A percentile compares a stretch with the other conserved stretches of the same genome.
phyloP scores from a whole-genome alignment of 2,113 vertebrate genomes.

The Leptobrachium leishanense region DNA sequence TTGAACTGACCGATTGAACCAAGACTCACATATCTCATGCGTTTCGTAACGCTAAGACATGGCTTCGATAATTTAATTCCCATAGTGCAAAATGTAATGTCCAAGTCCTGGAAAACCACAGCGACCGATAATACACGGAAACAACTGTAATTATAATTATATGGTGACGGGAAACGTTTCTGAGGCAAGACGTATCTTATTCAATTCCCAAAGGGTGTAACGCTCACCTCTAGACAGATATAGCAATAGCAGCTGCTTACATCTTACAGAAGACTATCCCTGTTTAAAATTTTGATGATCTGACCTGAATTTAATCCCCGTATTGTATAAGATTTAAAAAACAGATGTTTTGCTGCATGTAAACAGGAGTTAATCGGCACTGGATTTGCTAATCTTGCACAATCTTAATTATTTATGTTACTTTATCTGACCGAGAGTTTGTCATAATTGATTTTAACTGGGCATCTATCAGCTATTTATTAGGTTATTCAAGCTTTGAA shows the following conservation, averaged over 20 bases:
- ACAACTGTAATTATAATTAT: conserved; percentile 3
- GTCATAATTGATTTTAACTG: too few relatives aligned
- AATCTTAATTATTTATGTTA: background rate
- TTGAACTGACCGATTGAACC: background rate
- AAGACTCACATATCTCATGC: background rate
- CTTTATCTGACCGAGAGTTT: background rate
- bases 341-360: background rate
- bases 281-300: background rate
- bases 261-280: background rate
- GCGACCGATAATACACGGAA: background rate
- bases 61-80: background rate
- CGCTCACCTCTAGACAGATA: background rate
- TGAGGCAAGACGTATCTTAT: background rate
- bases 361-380: background rate
- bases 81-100: background rate
- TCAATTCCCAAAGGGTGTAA: background rate
- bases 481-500: too few relatives aligned
- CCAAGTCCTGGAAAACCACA: conserved; percentile 1
- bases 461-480: too few relatives aligned
- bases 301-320: background rate
- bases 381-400: background rate
- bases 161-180: background rate
- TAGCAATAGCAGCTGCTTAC: conserved; percentile 13
- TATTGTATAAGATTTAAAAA: background rate
- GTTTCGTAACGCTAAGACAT: background rate